Evolutionary conservation across 2,113 vertebrate genomes (phyloP).

Genomic region (Callipepla californica): DNA sequence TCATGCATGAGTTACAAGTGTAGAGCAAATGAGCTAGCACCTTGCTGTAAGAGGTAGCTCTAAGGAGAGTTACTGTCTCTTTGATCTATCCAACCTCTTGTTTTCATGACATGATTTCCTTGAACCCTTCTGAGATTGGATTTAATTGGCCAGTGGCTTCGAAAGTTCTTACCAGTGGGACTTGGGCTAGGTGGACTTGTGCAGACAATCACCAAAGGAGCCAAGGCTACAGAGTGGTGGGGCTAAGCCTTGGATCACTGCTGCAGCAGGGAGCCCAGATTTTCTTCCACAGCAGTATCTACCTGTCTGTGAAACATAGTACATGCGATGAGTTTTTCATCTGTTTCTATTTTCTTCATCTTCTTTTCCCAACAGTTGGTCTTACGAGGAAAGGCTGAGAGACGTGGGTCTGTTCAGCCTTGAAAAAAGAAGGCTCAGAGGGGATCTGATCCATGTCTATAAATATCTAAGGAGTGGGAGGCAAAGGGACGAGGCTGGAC

Average conservation of each 20-base stretch:
- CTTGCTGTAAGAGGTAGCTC: background rate
- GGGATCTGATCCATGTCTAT: too few relatives aligned
- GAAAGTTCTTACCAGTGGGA: background rate
- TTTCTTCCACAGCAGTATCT: background rate
- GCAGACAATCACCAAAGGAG: rapidly evolving
- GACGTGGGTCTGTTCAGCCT: too few relatives aligned
- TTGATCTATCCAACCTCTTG: background rate
- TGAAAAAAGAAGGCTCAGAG: too few relatives aligned
- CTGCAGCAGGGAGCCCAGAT: background rate
- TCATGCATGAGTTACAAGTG: rapidly evolving
- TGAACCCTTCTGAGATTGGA: background rate
- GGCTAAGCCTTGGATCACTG: background rate
- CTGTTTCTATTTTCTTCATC: background rate
- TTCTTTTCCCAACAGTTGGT: background rate
- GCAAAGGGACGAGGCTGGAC: too few relatives aligned
- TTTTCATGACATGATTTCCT: background rate
- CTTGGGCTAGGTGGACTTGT: too few relatives aligned
- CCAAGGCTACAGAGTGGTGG: background rate
- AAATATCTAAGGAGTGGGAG: too few relatives aligned
- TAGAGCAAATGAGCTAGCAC: background rate
- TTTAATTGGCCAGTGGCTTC: background rate
- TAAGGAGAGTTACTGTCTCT: background rate
- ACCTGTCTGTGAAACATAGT: background rate
- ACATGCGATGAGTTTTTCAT: background rate
- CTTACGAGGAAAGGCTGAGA: too few relatives aligned